These are phyloP conservation scores for Buceros bicornis DNA, from an alignment of 2,797 vertebrate genomes.

Conservation along the genomic window DNA sequence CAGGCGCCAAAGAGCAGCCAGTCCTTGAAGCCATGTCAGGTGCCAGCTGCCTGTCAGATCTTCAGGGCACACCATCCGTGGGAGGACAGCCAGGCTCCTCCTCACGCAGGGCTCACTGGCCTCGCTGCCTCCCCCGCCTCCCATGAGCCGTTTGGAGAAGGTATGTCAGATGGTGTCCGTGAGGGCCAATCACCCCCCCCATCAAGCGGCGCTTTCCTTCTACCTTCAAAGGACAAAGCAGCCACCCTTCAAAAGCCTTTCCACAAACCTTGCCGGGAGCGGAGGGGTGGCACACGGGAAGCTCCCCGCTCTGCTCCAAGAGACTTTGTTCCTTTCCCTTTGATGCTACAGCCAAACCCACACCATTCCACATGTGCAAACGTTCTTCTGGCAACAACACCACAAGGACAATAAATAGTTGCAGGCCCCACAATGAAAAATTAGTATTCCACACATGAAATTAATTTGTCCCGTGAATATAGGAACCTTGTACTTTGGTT, in stretches of 20 bases:
- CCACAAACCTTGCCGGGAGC: not conserved
- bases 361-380: not conserved
- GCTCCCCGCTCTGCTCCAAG: not conserved
- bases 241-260: not conserved
- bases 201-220: not conserved
- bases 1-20: not conserved
- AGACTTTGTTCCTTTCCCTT: not conserved
- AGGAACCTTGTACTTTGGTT: slow-evolving; percentile 81
- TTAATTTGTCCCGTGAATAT: slow-evolving; percentile 81
- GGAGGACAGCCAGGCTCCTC: not conserved
- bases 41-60: not conserved
- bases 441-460: slow-evolving; percentile 86
- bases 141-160: not conserved
- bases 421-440: slow-evolving; percentile 58
- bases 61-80: fast-evolving
- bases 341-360: not conserved
- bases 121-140: not conserved
- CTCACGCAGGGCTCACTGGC: fast-evolving
- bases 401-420: slow-evolving; percentile 1
- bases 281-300: not conserved
- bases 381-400: not conserved
- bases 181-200: not conserved
- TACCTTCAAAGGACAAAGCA: not conserved
- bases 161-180: not conserved
- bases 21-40: not conserved